Base-by-base conservation (phyloP, 2,113 vertebrate genomes). In the Eleginops maclovinus region DNA sequence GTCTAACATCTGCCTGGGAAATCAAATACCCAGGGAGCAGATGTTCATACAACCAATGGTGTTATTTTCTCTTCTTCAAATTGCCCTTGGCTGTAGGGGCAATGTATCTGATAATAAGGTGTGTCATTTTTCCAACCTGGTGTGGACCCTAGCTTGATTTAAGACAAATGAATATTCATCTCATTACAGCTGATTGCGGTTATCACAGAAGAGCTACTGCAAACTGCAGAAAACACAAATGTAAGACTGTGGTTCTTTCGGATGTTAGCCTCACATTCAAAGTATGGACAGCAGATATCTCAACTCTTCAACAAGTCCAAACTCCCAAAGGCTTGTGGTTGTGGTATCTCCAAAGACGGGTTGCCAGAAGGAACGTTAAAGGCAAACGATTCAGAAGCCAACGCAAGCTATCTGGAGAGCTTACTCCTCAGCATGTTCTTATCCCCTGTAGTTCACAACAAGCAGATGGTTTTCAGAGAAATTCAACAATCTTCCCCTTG, bases 1-100 rank as follows among this genome's bases (percentile, higher is more conserved):
- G 93, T 95, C 94, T 94, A 97, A 97, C 97, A 98, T 97, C 97
- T 98, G 97, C 96, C 95, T 97, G 92, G 93, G 91, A 96, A 94
- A 96, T 96, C 96, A 95, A 95, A 96, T 92, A 94, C 94, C 95
- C 95, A 89, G 94, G 92, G 95, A 98, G 94, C 96, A 97, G 97
- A 97, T 97, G 96, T 95, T 96, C 93, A 90, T 94, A 94, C 94
- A 95, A 94, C 93, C 93, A 94, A 94, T 94, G 94, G 95, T 96
- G 95, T 96, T 96, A 96, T 96, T 96, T 96, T 95, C 93, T 96
- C 92, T 94, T 95, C 94, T 95, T 95, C 94, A 94, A 95, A 94
- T 94, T 95, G 95, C 92, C 95, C 94, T 93, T 95, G 95, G 95
- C 93, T 95, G 94, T 66, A 76, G 90, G 91, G 74, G 72, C 64